Evolutionary conservation across 2,113 vertebrate species (phyloP), one percentile per base, ranked within the genome.

Genomic region (Sceloporus tristichus): DNA sequence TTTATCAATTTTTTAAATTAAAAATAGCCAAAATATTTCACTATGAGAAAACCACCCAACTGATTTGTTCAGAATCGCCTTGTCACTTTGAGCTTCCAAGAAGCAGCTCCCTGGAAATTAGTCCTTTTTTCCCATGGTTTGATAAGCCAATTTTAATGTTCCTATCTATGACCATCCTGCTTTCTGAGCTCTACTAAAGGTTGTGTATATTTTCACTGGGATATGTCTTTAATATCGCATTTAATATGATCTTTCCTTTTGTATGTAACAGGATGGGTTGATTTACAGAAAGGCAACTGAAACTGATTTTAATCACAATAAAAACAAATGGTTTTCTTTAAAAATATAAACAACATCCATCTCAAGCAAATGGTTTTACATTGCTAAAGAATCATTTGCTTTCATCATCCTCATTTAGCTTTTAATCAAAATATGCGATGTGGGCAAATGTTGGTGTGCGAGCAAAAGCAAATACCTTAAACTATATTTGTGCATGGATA

Each of bases 211-310:
- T 85, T 76, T 92, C 87, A 73, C 11, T 25, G 85, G 48, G 21
- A 70, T 54, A 78, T 78, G 59, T 56, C 54, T 62, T 82, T 81
- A 87, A 84, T 84, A 83, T 77, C 68, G 71, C 74, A 77, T 65
- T 91, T 91, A 88, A 79, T 95, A 38, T 90, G 89, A 29, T 77
- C 80, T 90, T 91, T 87, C 87, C n/a, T 14, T 48, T 87, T 2
- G 9, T 76, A 85, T 92, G 53, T 91, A 93, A 54, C 18, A 90
- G 87, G 74, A 76, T 82, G 66, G 4, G 0, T 0, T 88, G 62
- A 77, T 88, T 91, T 92, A 85, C 27, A 34, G 87, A 62, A 66
- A 40, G 42, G 29, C 38, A 56, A 3, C 1, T 76, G 25, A 65
- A 81, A 85, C 48, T 90, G 91, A 53, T 8, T 53, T 93, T 27